Evolutionary conservation across 2,797 vertebrate species (phyloP), one percentile per base, ranked within the genome.

Genomic region (Sebastes alutus): DNA sequence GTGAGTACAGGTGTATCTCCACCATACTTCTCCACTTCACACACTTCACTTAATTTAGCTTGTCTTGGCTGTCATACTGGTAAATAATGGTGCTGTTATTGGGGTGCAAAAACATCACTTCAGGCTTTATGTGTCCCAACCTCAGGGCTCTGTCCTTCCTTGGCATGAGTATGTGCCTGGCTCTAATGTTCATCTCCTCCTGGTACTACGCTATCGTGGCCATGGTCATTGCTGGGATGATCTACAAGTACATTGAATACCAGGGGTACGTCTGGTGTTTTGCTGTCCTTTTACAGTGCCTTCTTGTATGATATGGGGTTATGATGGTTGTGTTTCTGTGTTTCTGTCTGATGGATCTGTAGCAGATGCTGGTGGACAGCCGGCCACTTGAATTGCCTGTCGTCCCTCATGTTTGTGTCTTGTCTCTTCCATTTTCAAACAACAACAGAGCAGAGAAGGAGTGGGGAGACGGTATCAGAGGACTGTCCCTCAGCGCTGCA

Each of bases 181-280:
- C 98, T 9, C 96, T 99, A 63, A 99, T 99, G 99, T 99, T 99
- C 91, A 97, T 99, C 90, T 99, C 98, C 1, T 99, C 99, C 72
- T 99, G 99, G 99, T 99, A 99, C 91, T 99, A 99, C 0, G 98
- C 99, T 56, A 97, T 99, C 73, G 97, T 98, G 58, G 98, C 99
- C 75, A 99, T 99, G 97, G 95, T 96, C 32, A 99, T 99, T 32
- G 99, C 99, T 9, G 98, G 98, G 90, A 98, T 99, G 97, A 99
- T 99, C 94, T 99, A 99, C 96, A 99, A 99, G 92, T 99, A 99
- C 95, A 99, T 99, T 27, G 99, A 99, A 86, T 99, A 99, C 86
- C 98, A 99, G 89, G 99, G 98, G 99, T 99, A 94, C 88, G 97
- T 97, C 35, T 85, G 23, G 4, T 23, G 1, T 58, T 23, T 42